phyloP scores from a whole-genome alignment of 2,888 invertebrate genomes.

The Caenorhabditis afra region DNA sequence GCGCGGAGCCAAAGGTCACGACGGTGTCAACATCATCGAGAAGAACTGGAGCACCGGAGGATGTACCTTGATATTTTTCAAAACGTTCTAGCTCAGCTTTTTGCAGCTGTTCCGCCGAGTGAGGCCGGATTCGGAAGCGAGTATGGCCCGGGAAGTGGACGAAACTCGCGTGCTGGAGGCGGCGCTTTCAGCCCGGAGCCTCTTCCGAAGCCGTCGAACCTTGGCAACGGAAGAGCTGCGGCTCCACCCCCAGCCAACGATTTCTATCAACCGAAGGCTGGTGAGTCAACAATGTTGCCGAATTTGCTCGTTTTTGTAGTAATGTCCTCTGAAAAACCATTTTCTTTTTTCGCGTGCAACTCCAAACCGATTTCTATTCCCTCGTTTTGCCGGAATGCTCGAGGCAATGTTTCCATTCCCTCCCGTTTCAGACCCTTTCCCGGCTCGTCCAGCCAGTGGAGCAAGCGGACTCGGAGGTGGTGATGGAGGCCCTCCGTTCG shows the following conservation, averaged over 20 bases:
- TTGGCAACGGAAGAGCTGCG: conserved; percentile 39
- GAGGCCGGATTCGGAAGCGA: conserved; percentile 67
- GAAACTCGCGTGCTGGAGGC: conserved; percentile 67
- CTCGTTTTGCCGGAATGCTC: conserved; percentile 32
- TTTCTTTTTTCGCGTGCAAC: background rate
- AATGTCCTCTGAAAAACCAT: conserved; percentile 8
- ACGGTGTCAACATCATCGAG: conserved; percentile 75
- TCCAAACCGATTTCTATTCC: background rate
- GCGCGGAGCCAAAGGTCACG: conserved; percentile 73
- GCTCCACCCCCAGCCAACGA: conserved; percentile 24
- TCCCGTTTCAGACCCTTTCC: conserved; percentile 48
- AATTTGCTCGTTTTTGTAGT: conserved; percentile 6
- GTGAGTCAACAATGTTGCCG: conserved; percentile 18
- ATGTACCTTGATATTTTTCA: conserved; percentile 46
- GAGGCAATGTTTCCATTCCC: conserved; percentile 28
- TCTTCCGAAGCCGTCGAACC: conserved; percentile 37
- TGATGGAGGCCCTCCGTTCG: conserved; percentile 58
- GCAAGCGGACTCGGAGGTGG: conserved; percentile 44
- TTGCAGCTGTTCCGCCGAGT: conserved; percentile 60
- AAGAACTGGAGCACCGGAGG: conserved; percentile 76
- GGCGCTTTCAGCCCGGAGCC: conserved; percentile 60
- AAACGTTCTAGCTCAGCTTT: background rate
- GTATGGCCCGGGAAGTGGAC: conserved; percentile 69
- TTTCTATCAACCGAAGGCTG: conserved; percentile 47
- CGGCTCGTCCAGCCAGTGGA: conserved; percentile 48